Base-by-base conservation (phyloP, 2,113 vertebrate genomes). In the Vidua chalybeata region DNA sequence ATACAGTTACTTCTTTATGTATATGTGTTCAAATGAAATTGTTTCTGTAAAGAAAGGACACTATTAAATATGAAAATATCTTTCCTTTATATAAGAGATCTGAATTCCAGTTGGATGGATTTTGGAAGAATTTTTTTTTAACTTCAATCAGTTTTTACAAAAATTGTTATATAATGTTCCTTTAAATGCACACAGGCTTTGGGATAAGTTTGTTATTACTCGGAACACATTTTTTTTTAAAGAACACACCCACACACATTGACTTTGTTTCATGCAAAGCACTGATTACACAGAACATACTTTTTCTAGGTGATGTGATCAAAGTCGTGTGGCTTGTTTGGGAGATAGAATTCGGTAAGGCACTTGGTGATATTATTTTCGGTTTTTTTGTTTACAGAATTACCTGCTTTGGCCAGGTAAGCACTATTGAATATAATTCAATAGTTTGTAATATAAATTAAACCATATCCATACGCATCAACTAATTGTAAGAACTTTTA, bases 381-480 rank as follows among this genome's bases (percentile, higher is more conserved):
- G 89, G 71, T 97, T 98, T 89, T 98, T 98, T 98, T 98, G 98
- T 99, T 99, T 99, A 99, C 99, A 99, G 98, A 98, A 97, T 97
- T 98, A 97, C 98, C 98, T 98, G 98, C 98, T 97, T 96, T 78
- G 93, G 97, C 95, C 98, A 98, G 98, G 98, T 97, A 97, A 97
- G 92, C 96, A 95, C 97, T 98, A 98, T 98, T 98, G 99, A 98
- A 98, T 98, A 88, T 96, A 94, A 98, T 98, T 98, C 98, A 98
- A 84, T 98, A 98, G 98, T 98, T 97, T 99, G 99, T 99, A 99
- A 99, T 98, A 98, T 98, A 98, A 98, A 98, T 98, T 97, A 97
- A 98, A 97, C 97, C 97, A 98, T 98, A 98, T 97, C 97, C 97
- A 98, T 98, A 97, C 92, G 54, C 97, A 97, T 97, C 97, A 98